Conservation (phyloP, 2,888 invertebrate species). For the Trichogramma evanescens region DNA sequence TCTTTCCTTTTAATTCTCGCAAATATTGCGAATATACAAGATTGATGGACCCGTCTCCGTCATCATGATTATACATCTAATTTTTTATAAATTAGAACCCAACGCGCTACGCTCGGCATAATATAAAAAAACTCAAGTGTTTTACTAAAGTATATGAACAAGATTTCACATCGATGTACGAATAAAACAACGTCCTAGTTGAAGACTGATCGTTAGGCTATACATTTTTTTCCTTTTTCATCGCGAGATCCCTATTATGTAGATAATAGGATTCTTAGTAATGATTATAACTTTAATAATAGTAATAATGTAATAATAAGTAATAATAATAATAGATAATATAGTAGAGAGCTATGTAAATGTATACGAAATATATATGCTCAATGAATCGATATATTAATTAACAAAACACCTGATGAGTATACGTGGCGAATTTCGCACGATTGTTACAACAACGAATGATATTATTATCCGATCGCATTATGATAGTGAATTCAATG, state of each 20-base stretch:
- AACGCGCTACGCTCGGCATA: constrained; percentile 15
- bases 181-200: constrained; percentile 2
- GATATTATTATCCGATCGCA: constrained; percentile 5
- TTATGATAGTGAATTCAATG: constrained; percentile 17
- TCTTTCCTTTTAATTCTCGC: constrained; percentile 8
- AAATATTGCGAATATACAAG: constrained; percentile 22
- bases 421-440: constrained; percentile 10
- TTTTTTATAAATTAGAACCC: constrained; percentile 14
- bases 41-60: constrained; percentile 23
- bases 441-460: constrained; percentile 20
- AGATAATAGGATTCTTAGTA: no score
- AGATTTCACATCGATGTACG: constrained; percentile 15
- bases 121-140: constrained; percentile 21
- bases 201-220: constrained; percentile 14
- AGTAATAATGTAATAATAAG: no score
- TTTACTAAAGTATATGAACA: constrained; percentile 15
- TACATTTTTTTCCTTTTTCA: constrained; percentile 12
- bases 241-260: constrained; percentile 13
- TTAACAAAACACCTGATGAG: constrained; percentile 15
- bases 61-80: constrained; percentile 17
- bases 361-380: constrained; percentile 14
- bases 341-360: constrained; percentile 22
- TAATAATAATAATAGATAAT: not conserved
- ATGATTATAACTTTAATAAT: no score
- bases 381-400: constrained; percentile 18